Conservation (phyloP, 1,140 invertebrate genomes). For the Hyles vespertilio region DNA sequence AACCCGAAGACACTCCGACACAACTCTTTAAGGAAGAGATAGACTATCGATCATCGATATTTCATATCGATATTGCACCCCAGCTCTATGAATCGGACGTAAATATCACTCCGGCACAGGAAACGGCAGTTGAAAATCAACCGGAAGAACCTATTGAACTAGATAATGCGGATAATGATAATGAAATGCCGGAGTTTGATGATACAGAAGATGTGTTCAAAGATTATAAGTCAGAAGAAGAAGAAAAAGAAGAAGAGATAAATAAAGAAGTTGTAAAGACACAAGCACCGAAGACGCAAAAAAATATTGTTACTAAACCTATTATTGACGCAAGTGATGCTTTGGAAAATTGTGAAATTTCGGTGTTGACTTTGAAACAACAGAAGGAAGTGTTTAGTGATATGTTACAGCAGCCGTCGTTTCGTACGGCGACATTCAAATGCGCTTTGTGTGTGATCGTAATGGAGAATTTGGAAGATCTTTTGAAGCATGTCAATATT, state of each 20-base stretch:
- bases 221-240: not conserved
- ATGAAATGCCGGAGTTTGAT: not conserved
- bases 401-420: not conserved
- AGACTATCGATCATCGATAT: not conserved
- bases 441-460: constrained; percentile 2
- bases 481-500: not conserved
- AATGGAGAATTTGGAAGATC: not conserved
- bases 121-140: too few relatives aligned
- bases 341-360: not conserved
- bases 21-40: not conserved
- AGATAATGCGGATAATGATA: too few relatives aligned
- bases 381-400: not conserved
- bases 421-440: not conserved
- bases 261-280: too few relatives aligned
- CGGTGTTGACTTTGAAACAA: not conserved
- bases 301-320: too few relatives aligned
- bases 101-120: too few relatives aligned
- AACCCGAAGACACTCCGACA: not conserved
- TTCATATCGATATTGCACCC: constrained; percentile 4
- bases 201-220: not conserved
- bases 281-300: not conserved
- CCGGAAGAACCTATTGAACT: too few relatives aligned
- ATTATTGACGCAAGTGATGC: not conserved
- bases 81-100: too few relatives aligned
- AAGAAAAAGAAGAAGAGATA: not conserved